phyloP scores from a whole-genome alignment of 2,797 vertebrate species.

The Podarcis lilfordi region DNA sequence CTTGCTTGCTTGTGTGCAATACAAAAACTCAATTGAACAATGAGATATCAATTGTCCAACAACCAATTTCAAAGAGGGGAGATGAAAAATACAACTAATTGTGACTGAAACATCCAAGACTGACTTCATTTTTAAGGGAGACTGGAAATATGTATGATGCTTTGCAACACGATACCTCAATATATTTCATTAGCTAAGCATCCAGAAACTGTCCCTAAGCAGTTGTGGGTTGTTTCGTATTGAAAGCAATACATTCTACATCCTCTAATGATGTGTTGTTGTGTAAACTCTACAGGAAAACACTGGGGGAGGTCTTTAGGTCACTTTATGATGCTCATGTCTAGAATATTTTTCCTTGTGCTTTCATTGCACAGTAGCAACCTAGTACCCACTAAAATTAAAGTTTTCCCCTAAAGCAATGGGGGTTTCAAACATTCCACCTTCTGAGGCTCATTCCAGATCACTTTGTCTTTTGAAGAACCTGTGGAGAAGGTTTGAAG shows the following conservation, averaged over 20 bases:
- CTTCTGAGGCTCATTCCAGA: background rate
- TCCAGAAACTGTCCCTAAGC: background rate
- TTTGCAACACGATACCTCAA: background rate
- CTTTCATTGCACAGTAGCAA: background rate
- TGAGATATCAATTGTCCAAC: background rate
- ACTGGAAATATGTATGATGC: background rate
- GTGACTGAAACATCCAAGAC: background rate
- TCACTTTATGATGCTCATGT: background rate
- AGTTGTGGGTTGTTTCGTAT: background rate
- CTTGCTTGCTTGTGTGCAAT: background rate
- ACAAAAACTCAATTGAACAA: background rate
- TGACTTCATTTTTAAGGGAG: background rate
- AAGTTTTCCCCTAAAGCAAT: background rate
- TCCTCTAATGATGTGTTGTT: background rate
- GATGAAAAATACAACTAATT: background rate
- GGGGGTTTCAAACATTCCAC: background rate
- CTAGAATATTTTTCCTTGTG: background rate
- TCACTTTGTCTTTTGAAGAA: background rate
- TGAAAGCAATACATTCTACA: background rate
- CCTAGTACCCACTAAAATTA: too few relatives aligned
- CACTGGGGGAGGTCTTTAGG: too few relatives aligned
- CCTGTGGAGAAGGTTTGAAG: background rate
- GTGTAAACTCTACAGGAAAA: too few relatives aligned
- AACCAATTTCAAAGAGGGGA: background rate
- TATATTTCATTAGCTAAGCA: background rate